Base-by-base conservation (phyloP, 2,797 vertebrate genomes). In the Columba guinea region DNA sequence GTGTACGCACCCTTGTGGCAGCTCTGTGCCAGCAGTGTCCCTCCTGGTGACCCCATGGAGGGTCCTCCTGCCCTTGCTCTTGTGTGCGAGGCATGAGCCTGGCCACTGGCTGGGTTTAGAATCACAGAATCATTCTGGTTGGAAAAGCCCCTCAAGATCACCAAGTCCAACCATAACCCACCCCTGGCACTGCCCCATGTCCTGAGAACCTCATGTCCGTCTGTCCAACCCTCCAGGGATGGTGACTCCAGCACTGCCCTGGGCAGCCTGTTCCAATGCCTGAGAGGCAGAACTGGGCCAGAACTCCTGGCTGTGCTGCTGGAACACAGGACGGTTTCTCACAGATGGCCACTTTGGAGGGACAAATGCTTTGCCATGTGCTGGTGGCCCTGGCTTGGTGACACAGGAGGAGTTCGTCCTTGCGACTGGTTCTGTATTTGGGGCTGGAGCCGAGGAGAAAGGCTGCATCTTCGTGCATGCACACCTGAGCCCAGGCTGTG, bases 381-480 rank as follows among this genome's bases (percentile, higher is more conserved):
- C 58, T 56, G 37, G 41, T 92, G 87, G 60, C 44, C 10, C 75
- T 62, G 91, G 35, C 34, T 34, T 13, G 26, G 51, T 73, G 65
- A 48, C 64, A 77, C n/a, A 2, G 63, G 35, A 37, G 13, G 39
- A 24, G 13, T 23, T 65, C 80, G 69, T 71, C 62, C 75, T 89
- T 70, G 78, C 0, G 1, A 3, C 7, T 0, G 2, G 32, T 13
- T 48, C 34, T 55, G 55, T 2, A 19, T 1, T 0, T 4, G 28
- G n/a, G 34, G 8, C 73, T 24, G 76, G 84, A 52, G 44, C 48
- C 3, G 8, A 37, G 53, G 59, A 58, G 1, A 28, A 46, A 26
- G 23, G 30, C 49, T 37, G 11, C 2, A 0, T 62, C 71, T 74
- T 75, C 8, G 4, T 9, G 0, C 27, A 1, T 16, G 48, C 34